These are phyloP conservation scores for Ischnura elegans DNA, from an alignment of 2,888 invertebrate species.

Conservation along the genomic window DNA sequence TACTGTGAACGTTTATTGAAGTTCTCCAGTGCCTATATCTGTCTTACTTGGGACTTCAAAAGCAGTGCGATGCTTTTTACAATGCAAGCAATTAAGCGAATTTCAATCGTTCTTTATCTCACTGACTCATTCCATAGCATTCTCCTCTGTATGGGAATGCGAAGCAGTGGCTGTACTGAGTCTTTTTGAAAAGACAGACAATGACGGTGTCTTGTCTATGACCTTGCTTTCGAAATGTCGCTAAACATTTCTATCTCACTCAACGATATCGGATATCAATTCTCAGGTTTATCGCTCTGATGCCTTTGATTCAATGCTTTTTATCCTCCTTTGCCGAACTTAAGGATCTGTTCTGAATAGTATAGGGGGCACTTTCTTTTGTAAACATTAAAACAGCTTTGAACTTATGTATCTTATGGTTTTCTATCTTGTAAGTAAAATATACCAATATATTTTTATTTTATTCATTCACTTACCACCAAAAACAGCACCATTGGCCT, in stretches of 20 bases:
- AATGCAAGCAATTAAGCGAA: background rate
- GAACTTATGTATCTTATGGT: too few relatives aligned
- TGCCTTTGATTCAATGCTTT: background rate
- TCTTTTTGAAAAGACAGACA: background rate
- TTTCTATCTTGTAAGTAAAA: too few relatives aligned
- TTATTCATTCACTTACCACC: too few relatives aligned
- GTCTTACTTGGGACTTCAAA: background rate
- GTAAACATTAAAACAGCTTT: too few relatives aligned
- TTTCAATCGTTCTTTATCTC: background rate
- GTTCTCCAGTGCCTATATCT: too few relatives aligned
- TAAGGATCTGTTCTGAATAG: too few relatives aligned
- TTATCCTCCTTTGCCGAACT: background rate
- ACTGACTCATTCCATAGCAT: background rate
- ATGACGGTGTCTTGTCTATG: background rate
- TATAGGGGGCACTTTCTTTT: too few relatives aligned
- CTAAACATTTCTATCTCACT: conserved; percentile 1
- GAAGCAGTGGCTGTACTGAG: background rate
- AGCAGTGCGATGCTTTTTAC: background rate
- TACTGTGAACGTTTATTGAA: too few relatives aligned
- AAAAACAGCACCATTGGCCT: too few relatives aligned
- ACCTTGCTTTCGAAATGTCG: conserved; percentile 56
- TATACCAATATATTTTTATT: too few relatives aligned
- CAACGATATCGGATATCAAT: background rate
- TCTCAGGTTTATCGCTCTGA: background rate
- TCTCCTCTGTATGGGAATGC: background rate